Percentiles rank a stretch among this genome's conserved stretches.
phyloP scores from a whole-genome alignment of 2,113 vertebrate genomes.

The Fukomys damarensis region DNA sequence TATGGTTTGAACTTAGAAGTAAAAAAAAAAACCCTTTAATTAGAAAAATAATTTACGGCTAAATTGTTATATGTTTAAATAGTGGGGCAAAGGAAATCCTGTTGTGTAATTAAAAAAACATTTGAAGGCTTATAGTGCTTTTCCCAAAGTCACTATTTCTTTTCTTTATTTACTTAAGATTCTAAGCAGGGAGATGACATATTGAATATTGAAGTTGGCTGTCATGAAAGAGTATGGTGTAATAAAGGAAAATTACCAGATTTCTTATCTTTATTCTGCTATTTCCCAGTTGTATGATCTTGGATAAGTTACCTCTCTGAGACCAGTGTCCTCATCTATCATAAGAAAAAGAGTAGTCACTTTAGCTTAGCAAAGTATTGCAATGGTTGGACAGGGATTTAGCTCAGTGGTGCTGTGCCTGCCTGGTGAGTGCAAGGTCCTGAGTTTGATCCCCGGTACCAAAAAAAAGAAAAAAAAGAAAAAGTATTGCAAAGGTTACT shows the following conservation, averaged over 20 bases:
- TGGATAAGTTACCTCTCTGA: slow-evolving; percentile 9
- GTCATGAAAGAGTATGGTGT: background rate
- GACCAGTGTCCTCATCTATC: background rate
- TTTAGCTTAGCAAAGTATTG: background rate
- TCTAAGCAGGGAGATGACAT: background rate
- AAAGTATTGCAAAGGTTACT: background rate
- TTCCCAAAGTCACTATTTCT: background rate
- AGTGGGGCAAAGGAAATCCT: background rate
- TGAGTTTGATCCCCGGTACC: too few species aligned
- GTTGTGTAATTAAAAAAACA: background rate
- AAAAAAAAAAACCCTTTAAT: background rate
- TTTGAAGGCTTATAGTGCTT: background rate
- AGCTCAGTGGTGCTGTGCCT: too few species aligned
- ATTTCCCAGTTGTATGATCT: background rate
- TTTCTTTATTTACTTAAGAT: background rate
- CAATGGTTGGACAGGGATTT: too few species aligned
- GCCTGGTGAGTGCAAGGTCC: too few species aligned
- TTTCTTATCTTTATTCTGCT: background rate
- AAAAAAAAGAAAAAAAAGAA: too few species aligned
- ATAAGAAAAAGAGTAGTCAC: background rate
- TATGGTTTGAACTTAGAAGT: background rate
- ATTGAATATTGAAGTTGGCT: background rate
- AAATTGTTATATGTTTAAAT: slow-evolving; percentile 25
- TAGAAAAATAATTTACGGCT: background rate
- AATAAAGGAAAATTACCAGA: background rate